Evolutionary conservation across 2,888 invertebrate species (phyloP).

Genomic region (Anoplius nigerrimus): DNA sequence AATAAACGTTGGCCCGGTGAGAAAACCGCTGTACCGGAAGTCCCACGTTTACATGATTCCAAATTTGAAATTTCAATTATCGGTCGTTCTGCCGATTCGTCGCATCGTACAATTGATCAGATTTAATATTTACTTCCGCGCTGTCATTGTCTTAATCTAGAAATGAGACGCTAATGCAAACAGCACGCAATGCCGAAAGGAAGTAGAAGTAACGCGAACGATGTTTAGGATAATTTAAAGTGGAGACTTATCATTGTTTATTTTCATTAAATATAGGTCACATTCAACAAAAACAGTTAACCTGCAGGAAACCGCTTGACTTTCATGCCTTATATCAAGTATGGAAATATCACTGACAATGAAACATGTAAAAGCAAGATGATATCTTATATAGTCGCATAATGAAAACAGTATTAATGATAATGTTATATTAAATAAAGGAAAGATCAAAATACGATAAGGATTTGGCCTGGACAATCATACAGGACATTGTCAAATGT

Average conservation of each 20-base stretch:
- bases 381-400: not conserved
- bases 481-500: not conserved
- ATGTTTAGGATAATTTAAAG: constrained; percentile 11
- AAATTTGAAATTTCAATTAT: constrained; percentile 12
- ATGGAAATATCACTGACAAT: too few species aligned
- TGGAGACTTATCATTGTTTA: constrained; percentile 45
- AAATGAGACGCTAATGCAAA: too few species aligned
- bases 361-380: not conserved
- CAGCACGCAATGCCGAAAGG: too few species aligned
- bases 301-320: constrained; percentile 6
- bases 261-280: constrained; percentile 51
- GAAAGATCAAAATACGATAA: constrained; percentile 14
- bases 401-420: not conserved
- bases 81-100: too few species aligned
- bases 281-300: constrained; percentile 51
- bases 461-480: constrained; percentile 15
- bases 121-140: too few species aligned
- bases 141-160: too few species aligned
- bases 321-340: not conserved
- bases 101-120: too few species aligned
- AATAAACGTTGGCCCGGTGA: too few species aligned
- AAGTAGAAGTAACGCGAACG: too few species aligned
- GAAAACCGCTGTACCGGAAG: too few species aligned
- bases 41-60: not conserved
- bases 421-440: constrained; percentile 31